These are phyloP conservation scores for Heliconius sara DNA, from an alignment of 2,888 invertebrate genomes.

Conservation along the genomic window DNA sequence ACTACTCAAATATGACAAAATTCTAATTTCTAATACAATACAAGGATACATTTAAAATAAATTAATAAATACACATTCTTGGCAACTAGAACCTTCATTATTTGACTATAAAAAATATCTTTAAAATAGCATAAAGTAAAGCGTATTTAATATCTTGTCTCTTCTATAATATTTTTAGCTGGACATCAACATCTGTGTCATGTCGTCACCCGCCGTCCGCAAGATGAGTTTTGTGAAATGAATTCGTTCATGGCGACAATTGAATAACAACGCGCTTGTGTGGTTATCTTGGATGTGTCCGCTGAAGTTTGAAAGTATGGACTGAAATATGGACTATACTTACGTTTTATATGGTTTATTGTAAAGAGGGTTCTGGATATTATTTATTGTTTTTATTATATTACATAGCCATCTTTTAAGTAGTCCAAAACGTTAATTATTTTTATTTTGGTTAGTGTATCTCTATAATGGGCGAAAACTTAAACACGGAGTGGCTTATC, in stretches of 20 bases:
- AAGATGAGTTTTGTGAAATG: conserved; percentile 83
- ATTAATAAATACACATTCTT: no score
- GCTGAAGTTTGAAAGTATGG: conserved; percentile 52
- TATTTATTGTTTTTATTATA: neutral
- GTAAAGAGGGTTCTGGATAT: neutral
- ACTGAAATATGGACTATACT: conserved; percentile 38
- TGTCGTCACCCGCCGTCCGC: conserved; percentile 68
- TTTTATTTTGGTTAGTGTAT: no score
- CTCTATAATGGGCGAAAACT: no score
- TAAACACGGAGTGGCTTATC: no score
- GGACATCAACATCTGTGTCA: conserved; percentile 54
- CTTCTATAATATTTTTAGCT: conserved; percentile 57
- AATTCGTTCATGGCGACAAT: conserved; percentile 77
- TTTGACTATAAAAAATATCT: neutral
- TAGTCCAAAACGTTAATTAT: no score
- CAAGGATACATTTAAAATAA: no score
- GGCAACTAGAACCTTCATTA: no score
- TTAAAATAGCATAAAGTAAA: neutral
- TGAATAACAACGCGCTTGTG: conserved; percentile 59
- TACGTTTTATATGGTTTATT: conserved; percentile 1
- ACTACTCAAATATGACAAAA: no score
- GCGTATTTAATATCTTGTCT: conserved; percentile 38
- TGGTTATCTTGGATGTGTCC: conserved; percentile 59
- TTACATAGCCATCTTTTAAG: no score
- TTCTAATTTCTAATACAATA: no score